Evolutionary conservation across 2,113 vertebrate species (phyloP).

Genomic region (Rhineura floridana): DNA sequence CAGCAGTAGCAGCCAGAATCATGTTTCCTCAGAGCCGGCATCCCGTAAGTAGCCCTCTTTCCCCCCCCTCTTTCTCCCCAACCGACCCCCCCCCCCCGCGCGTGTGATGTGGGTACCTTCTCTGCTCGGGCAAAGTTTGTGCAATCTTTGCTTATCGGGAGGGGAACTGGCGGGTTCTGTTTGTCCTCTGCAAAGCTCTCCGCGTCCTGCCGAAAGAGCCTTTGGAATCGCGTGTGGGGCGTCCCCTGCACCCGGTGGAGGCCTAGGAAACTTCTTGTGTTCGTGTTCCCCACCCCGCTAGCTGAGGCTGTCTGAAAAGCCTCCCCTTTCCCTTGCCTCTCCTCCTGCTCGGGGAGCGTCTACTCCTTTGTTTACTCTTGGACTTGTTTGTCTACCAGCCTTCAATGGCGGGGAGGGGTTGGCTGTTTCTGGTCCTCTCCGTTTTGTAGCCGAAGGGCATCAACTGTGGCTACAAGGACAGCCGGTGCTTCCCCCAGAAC

Average conservation of each 20-base stretch:
- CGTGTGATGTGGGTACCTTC: background rate
- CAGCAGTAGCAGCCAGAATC: slow-evolving; percentile 59
- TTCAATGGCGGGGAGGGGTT: slow-evolving; percentile 38
- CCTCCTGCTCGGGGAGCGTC: background rate
- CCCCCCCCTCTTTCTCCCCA: too few relatives aligned
- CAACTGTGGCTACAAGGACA: background rate
- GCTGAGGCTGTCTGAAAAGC: background rate
- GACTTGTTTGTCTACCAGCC: background rate
- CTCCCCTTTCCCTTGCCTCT: background rate
- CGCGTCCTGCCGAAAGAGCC: background rate
- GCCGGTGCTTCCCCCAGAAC: too few relatives aligned
- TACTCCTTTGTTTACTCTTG: slow-evolving; percentile 20
- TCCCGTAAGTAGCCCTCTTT: slow-evolving; percentile 73
- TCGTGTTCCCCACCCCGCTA: background rate
- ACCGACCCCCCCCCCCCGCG: rapidly evolving
- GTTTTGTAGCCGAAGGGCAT: background rate
- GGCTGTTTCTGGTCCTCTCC: background rate
- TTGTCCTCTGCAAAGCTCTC: background rate
- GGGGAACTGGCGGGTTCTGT: background rate
- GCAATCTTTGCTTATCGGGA: background rate
- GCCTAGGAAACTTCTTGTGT: slow-evolving; percentile 20
- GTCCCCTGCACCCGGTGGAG: background rate
- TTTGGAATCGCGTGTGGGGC: background rate
- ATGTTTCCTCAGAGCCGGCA: slow-evolving; percentile 87
- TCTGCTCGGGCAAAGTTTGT: too few relatives aligned